These are phyloP conservation scores for Bothrops jararaca DNA, from an alignment of 2,113 vertebrate genomes.

Conservation along the genomic window DNA sequence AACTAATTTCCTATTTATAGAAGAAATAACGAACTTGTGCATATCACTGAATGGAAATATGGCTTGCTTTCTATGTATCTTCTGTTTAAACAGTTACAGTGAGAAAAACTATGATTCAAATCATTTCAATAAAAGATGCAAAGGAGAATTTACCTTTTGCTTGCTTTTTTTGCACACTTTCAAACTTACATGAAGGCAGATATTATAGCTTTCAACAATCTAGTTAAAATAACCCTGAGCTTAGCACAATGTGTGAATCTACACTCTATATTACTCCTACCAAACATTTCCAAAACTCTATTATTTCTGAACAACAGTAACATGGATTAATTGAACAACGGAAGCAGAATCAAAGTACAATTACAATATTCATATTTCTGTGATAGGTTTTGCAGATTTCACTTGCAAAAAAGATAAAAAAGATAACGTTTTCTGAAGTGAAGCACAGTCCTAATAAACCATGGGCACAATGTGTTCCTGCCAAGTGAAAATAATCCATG, in stretches of 20 bases:
- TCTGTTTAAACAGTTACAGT: background rate
- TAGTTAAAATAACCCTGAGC: background rate
- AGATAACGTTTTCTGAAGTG: background rate
- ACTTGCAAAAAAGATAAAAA: background rate
- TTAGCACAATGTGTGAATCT: background rate
- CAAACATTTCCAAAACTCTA: slow-evolving; percentile 7
- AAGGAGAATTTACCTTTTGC: background rate
- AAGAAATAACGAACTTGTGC: background rate
- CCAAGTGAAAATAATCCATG: background rate
- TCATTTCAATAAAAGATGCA: background rate
- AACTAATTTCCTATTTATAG: background rate
- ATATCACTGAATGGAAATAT: background rate
- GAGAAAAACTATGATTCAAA: background rate
- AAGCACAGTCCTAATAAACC: background rate
- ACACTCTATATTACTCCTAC: background rate
- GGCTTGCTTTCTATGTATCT: background rate
- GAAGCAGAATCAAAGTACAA: slow-evolving; percentile 35
- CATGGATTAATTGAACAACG: slow-evolving; percentile 13
- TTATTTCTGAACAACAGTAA: slow-evolving; percentile 46
- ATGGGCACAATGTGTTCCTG: rapidly evolving
- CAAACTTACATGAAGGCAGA: background rate
- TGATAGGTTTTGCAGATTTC: background rate
- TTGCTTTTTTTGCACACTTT: background rate
- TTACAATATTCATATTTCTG: slow-evolving; percentile 26
- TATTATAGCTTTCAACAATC: background rate